phyloP scores from a whole-genome alignment of 2,113 vertebrate genomes.

The Myiagra hebetior region DNA sequence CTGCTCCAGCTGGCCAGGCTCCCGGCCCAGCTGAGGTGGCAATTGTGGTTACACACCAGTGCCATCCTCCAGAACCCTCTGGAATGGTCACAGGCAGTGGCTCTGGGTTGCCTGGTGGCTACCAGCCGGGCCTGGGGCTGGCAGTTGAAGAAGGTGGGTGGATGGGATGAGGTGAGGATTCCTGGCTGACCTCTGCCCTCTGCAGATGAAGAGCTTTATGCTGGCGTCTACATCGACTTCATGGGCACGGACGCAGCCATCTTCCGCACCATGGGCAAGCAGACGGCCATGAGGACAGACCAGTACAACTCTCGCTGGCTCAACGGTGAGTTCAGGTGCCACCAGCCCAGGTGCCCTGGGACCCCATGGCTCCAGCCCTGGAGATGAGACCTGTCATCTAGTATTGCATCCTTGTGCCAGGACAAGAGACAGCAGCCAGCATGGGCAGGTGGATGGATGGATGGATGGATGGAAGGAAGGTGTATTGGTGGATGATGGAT shows the following conservation, averaged over 20 bases:
- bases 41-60: neutral
- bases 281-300: slow-evolving; percentile 97
- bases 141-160: neutral
- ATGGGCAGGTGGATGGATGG: neutral
- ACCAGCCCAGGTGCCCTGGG: neutral
- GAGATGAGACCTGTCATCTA: rapidly evolving
- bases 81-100: neutral
- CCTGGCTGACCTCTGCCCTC: neutral
- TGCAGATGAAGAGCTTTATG: slow-evolving; percentile 95
- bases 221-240: slow-evolving; percentile 97
- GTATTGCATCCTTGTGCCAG: neutral
- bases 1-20: neutral
- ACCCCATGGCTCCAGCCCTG: neutral
- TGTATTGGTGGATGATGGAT: no score
- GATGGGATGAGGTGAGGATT: neutral
- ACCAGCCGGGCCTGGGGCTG: rapidly evolving
- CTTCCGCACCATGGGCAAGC: slow-evolving; percentile 95
- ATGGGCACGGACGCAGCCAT: slow-evolving; percentile 98
- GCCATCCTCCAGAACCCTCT: neutral
- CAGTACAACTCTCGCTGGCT: slow-evolving; percentile 99
- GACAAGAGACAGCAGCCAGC: neutral
- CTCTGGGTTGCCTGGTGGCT: neutral
- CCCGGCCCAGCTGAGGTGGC: neutral
- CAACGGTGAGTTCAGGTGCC: slow-evolving; percentile 78
- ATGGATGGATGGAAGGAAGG: neutral